These are phyloP conservation scores for Synchiropus splendidus DNA, from an alignment of 2,113 vertebrate species.

Conservation along the genomic window DNA sequence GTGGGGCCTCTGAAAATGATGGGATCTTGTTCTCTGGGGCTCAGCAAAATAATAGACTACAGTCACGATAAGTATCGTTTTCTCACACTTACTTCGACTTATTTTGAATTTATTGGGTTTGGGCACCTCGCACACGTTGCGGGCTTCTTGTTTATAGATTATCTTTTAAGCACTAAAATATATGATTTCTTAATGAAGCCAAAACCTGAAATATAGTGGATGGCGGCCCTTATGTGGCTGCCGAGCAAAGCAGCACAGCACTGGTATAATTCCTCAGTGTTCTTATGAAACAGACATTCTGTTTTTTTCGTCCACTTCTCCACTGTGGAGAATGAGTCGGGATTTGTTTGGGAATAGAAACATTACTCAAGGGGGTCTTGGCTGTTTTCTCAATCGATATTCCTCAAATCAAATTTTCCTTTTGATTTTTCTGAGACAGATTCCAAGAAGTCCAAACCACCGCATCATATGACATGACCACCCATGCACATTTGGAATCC, in stretches of 20 bases:
- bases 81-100: constrained; percentile 33
- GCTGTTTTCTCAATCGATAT: constrained; percentile 31
- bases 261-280: constrained; percentile 1
- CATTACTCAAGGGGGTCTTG: constrained; percentile 42
- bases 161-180: constrained; percentile 19
- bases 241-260: constrained; percentile 5
- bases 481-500: no score
- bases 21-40: constrained; percentile 32
- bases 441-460: no score
- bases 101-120: constrained; percentile 41
- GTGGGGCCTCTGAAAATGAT: constrained; percentile 32
- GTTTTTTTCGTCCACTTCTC: constrained; percentile 22
- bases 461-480: no score
- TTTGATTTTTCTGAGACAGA: no score
- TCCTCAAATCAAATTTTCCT: no score
- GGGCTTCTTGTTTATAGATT: constrained; percentile 16
- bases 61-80: constrained; percentile 17
- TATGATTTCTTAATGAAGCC: constrained; percentile 15
- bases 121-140: constrained; percentile 6
- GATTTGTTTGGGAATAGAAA: constrained; percentile 33
- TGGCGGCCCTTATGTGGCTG: constrained; percentile 7
- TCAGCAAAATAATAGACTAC: constrained; percentile 26
- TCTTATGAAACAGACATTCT: constrained; percentile 4
- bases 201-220: constrained; percentile 7
- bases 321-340: constrained; percentile 19